Percentiles rank a stretch among this genome's conserved stretches.
These are phyloP conservation scores for Spialia ferax DNA, from an alignment of 2,888 invertebrate genomes.

Conservation along the genomic window DNA sequence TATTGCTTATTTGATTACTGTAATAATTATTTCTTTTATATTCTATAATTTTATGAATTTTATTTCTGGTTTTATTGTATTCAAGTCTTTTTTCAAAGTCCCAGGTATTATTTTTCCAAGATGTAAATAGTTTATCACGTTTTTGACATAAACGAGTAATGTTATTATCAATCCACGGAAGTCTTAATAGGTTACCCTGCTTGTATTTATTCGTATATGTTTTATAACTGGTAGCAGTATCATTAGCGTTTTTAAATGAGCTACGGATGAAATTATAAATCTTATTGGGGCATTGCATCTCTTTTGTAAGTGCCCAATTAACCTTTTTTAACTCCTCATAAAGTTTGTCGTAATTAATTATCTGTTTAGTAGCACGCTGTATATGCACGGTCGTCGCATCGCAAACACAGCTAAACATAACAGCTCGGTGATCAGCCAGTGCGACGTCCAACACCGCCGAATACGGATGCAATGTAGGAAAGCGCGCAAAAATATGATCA, in stretches of 20 bases:
- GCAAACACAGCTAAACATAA: constrained; percentile 31
- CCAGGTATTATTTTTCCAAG: constrained; percentile 15
- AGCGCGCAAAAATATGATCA: constrained; percentile 48
- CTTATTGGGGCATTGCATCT: constrained; percentile 16
- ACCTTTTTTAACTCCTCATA: constrained; percentile 33
- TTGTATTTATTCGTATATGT: neutral
- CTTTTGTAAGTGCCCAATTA: constrained; percentile 29
- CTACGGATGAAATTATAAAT: neutral
- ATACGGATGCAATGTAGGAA: constrained; percentile 44
- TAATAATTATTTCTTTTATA: constrained; percentile 35
- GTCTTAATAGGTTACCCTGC: neutral
- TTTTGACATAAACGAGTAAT: neutral
- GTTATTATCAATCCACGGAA: constrained; percentile 3
- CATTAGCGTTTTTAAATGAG: neutral
- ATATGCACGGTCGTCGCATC: constrained; percentile 16
- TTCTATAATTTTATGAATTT: constrained; percentile 35
- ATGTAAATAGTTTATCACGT: neutral
- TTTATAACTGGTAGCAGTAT: neutral
- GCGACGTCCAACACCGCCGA: constrained; percentile 15
- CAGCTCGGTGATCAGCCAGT: constrained; percentile 35
- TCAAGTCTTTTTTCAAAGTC: constrained; percentile 24
- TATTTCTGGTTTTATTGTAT: constrained; percentile 39
- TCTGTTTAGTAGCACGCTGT: constrained; percentile 36
- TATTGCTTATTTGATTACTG: constrained; percentile 11
- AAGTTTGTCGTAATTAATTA: constrained; percentile 28